These are phyloP conservation scores for Brenthis daphne DNA, from an alignment of 2,888 invertebrate species.

Conservation along the genomic window DNA sequence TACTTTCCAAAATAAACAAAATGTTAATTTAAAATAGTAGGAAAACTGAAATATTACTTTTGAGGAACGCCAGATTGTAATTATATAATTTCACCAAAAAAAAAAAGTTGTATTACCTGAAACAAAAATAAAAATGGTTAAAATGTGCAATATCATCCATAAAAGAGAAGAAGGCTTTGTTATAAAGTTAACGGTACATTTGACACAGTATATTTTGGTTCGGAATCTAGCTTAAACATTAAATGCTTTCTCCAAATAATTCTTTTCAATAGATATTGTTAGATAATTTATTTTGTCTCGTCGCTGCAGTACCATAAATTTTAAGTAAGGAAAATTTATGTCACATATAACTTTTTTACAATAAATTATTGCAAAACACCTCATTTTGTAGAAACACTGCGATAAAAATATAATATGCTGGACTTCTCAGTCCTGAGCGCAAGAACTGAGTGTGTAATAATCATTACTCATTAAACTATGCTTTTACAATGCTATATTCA, in stretches of 20 bases:
- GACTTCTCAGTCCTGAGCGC: too few species aligned
- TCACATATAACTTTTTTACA: background rate
- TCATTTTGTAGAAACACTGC: too few species aligned
- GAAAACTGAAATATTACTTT: background rate
- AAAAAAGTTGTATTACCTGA: conserved; percentile 43
- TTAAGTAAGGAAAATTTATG: background rate
- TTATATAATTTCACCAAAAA: background rate
- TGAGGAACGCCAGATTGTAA: background rate
- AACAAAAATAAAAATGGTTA: conserved; percentile 46
- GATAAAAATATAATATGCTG: too few species aligned
- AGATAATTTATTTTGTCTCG: background rate
- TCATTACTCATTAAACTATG: background rate
- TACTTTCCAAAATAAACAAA: too few species aligned
- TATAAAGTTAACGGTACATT: conserved; percentile 47
- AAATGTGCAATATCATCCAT: conserved; percentile 44
- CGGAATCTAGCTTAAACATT: conserved; percentile 39
- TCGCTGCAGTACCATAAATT: background rate
- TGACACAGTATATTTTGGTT: conserved; percentile 44
- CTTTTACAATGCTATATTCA: background rate
- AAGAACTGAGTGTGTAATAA: too few species aligned
- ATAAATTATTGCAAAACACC: too few species aligned
- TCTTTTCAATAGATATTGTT: conserved; percentile 9
- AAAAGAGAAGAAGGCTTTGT: conserved; percentile 44
- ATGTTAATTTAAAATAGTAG: too few species aligned
- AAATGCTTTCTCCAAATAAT: conserved; percentile 27